A percentile compares a stretch with the other conserved stretches of the same genome.
Conservation (phyloP, 2,797 vertebrate species). For the Pseudomugil tenellus region DNA sequence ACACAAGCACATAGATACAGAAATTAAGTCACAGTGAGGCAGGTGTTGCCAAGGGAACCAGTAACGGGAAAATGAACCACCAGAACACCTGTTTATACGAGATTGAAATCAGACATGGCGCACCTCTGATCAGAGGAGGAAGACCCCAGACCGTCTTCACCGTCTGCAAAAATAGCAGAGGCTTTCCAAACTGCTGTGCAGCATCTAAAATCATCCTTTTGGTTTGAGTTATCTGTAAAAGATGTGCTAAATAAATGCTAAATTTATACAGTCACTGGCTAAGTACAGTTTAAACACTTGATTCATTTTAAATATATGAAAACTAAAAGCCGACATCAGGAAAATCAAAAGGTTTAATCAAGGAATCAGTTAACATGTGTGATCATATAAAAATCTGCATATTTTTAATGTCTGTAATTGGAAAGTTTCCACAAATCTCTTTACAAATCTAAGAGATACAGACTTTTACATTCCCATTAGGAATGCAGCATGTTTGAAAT, state of each 20-base stretch:
- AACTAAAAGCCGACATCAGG: constrained; percentile 19
- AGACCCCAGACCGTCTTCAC: not conserved
- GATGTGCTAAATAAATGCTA: not conserved
- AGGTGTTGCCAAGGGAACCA: constrained; percentile 32
- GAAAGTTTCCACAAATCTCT: constrained; percentile 19
- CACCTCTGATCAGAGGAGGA: constrained; percentile 10
- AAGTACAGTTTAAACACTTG: not conserved
- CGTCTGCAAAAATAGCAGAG: not conserved
- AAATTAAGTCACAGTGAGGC: constrained; percentile 18
- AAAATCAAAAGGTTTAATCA: constrained; percentile 24
- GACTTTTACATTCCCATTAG: constrained; percentile 43
- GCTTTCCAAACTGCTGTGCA: not conserved
- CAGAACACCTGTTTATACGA: constrained; percentile 54
- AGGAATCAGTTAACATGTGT: not conserved
- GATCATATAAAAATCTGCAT: not conserved
- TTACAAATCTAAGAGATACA: constrained; percentile 21
- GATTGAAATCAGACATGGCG: constrained; percentile 22
- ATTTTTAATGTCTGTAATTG: not conserved
- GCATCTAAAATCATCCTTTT: not conserved
- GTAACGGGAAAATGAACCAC: constrained; percentile 43
- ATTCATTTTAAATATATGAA: not conserved
- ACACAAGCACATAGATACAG: constrained; percentile 50
- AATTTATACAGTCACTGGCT: no score
- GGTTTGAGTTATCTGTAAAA: not conserved
- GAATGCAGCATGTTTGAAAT: constrained; percentile 39